These are phyloP conservation scores for Goniozus legneri DNA, from an alignment of 1,140 invertebrate species.

Conservation along the genomic window DNA sequence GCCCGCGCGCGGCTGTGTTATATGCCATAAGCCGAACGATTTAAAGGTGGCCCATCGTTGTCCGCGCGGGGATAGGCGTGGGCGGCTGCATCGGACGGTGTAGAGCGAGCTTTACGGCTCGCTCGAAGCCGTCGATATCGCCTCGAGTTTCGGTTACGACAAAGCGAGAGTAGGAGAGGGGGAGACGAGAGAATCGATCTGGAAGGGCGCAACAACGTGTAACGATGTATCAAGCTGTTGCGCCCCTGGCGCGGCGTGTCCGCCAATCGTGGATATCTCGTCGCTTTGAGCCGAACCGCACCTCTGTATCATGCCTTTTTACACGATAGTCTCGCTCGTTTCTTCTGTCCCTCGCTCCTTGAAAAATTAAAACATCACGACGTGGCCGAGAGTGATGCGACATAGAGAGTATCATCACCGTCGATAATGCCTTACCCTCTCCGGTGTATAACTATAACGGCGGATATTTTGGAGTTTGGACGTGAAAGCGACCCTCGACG, in stretches of 20 bases:
- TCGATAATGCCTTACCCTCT: too few species aligned
- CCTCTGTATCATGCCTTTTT: slow-evolving; percentile 49
- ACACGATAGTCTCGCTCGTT: slow-evolving; percentile 42
- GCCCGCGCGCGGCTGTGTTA: too few species aligned
- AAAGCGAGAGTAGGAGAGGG: too few species aligned
- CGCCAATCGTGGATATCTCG: slow-evolving; percentile 46
- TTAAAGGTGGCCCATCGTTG: slow-evolving; percentile 22
- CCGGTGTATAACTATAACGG: too few species aligned
- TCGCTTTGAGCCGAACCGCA: slow-evolving; percentile 47
- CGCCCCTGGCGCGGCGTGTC: slow-evolving; percentile 53
- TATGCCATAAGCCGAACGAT: slow-evolving; percentile 17
- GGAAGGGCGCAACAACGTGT: slow-evolving; percentile 49
- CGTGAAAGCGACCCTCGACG: too few species aligned
- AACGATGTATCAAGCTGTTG: slow-evolving; percentile 55
- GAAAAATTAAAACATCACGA: too few species aligned
- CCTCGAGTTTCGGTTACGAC: too few species aligned
- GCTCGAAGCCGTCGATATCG: slow-evolving; percentile 24
- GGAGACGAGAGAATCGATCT: slow-evolving; percentile 28
- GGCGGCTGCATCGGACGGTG: slow-evolving; percentile 20
- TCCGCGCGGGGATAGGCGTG: slow-evolving; percentile 11
- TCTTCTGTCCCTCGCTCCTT: slow-evolving; percentile 20
- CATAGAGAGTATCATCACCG: too few species aligned
- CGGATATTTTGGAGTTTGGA: too few species aligned
- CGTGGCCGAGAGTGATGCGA: too few species aligned
- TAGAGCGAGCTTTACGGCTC: slow-evolving; percentile 30